A percentile compares a stretch with the other conserved stretches of the same genome.
Evolutionary conservation across 1,140 invertebrate genomes (phyloP).

Genomic region (Diuraphis noxia): DNA sequence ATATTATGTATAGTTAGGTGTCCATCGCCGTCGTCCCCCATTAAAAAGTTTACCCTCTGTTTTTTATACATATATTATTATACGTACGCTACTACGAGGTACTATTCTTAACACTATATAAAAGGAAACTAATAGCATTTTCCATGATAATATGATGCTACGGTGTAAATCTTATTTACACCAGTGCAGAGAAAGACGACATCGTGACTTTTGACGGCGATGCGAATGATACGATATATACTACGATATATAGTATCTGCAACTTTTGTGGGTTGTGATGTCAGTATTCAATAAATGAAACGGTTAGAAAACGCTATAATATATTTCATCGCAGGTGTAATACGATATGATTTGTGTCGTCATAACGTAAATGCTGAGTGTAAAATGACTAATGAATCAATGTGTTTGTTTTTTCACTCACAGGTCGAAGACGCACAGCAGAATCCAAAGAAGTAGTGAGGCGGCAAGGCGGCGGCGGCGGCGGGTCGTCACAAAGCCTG

Average conservation of each 20-base stretch:
- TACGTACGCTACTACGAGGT: background rate
- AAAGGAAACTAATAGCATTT: background rate
- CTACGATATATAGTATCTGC: no score
- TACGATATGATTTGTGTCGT: no score
- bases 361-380: background rate
- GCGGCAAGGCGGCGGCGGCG: conserved; percentile 49
- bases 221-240: no score
- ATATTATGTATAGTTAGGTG: no score
- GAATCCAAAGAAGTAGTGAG: conserved; percentile 41
- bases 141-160: background rate
- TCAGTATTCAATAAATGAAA: no score
- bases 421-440: conserved; percentile 36
- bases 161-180: no score
- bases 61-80: background rate
- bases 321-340: no score
- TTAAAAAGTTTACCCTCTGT: background rate
- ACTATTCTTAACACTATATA: background rate
- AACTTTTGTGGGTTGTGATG: no score
- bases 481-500: conserved; percentile 51
- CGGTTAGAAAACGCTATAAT: no score
- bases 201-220: no score
- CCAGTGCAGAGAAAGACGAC: no score
- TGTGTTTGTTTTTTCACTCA: background rate
- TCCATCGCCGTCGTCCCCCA: background rate
- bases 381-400: background rate